phyloP scores from a whole-genome alignment of 2,888 invertebrate genomes.

The Apamea epomidion region DNA sequence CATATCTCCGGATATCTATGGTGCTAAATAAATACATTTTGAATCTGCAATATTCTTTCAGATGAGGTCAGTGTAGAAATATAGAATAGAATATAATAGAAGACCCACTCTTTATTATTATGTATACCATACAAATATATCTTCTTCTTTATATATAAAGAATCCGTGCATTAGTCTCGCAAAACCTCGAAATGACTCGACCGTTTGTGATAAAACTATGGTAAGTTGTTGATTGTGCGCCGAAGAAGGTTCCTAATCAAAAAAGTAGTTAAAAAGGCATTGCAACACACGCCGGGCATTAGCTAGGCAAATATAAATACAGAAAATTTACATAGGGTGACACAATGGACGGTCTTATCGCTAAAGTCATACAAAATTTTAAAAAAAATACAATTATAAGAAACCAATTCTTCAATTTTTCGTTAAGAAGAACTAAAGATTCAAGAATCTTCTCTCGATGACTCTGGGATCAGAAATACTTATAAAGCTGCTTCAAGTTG shows the following conservation, averaged over 20 bases:
- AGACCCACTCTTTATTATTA: not conserved
- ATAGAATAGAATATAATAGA: not conserved
- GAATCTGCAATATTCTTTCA: too few relatives aligned
- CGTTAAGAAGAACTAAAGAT: not conserved
- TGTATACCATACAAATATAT: not conserved
- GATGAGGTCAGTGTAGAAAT: not conserved
- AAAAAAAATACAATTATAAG: not conserved
- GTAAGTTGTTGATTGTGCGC: too few relatives aligned
- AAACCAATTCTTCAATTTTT: not conserved
- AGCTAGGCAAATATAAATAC: too few relatives aligned
- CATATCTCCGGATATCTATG: too few relatives aligned
- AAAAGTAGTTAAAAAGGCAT: too few relatives aligned
- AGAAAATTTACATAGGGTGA: not conserved
- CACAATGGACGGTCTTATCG: not conserved
- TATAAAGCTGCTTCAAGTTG: not conserved
- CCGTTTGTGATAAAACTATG: too few relatives aligned
- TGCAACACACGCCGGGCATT: too few relatives aligned
- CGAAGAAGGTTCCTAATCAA: too few relatives aligned
- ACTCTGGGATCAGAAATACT: not conserved
- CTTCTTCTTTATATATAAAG: not conserved
- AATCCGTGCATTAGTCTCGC: too few relatives aligned
- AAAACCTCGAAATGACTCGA: too few relatives aligned
- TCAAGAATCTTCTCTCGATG: not conserved
- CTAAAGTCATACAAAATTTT: too few relatives aligned
- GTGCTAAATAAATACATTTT: not conserved